Evolutionary conservation across 2,797 vertebrate species (phyloP).

Genomic region (Gephyroberyx darwinii): DNA sequence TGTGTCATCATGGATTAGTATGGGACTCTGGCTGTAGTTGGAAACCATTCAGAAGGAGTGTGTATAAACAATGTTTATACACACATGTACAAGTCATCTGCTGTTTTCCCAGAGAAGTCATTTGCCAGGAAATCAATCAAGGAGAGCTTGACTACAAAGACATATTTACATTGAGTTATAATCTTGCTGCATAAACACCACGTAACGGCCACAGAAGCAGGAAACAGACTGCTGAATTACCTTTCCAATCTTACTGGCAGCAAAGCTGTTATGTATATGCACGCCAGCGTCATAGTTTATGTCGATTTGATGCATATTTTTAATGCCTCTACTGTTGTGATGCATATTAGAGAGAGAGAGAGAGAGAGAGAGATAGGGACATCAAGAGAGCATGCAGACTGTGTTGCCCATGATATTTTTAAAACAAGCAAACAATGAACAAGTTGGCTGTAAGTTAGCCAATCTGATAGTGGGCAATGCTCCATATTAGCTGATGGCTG

Average conservation of each 20-base stretch:
- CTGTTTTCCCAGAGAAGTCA: conserved; percentile 54
- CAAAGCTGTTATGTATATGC: conserved; percentile 47
- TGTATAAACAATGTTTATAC: conserved; percentile 52
- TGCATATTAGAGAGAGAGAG: neutral
- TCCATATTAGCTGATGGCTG: conserved; percentile 35
- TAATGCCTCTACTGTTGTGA: too few species aligned
- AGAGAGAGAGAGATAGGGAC: neutral
- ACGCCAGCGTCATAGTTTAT: conserved; percentile 26
- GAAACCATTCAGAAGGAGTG: conserved; percentile 43
- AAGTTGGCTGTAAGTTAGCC: conserved; percentile 28
- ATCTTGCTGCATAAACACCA: conserved; percentile 51
- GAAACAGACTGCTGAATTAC: conserved; percentile 58
- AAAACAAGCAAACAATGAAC: conserved; percentile 47
- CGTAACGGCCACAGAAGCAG: conserved; percentile 44
- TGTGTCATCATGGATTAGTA: conserved; percentile 57
- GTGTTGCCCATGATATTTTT: conserved; percentile 35
- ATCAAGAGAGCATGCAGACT: conserved; percentile 10
- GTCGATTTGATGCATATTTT: conserved; percentile 15
- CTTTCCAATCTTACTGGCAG: conserved; percentile 46
- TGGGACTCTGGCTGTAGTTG: conserved; percentile 40
- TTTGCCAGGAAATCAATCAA: conserved; percentile 69
- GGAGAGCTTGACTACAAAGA: conserved; percentile 64
- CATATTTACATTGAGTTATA: conserved; percentile 61
- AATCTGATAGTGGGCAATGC: conserved; percentile 33
- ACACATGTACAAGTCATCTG: conserved; percentile 26